Evolutionary conservation across 2,888 invertebrate genomes (phyloP).

Genomic region (Drosophila heteroneura): DNA sequence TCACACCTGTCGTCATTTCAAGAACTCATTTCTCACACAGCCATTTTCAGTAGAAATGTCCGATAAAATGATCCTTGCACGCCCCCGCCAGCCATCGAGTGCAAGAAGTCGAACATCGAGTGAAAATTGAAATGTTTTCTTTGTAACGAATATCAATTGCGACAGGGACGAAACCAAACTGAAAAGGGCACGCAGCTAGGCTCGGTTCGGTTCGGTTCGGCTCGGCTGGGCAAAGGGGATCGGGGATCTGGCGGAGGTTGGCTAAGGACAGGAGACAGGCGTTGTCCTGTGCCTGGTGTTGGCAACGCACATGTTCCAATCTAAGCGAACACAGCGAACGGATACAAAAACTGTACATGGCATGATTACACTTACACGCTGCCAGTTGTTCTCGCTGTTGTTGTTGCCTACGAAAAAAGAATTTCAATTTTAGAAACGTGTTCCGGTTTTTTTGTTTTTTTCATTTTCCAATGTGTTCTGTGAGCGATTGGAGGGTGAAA

Average conservation of each 20-base stretch:
- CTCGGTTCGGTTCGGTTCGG: constrained; percentile 8
- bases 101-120: constrained; percentile 55
- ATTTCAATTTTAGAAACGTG: constrained; percentile 79
- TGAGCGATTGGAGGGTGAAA: constrained; percentile 53
- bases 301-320: constrained; percentile 80
- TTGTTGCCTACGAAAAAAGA: constrained; percentile 53
- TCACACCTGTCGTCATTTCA: constrained; percentile 61
- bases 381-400: constrained; percentile 19
- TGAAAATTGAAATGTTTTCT: constrained; percentile 78
- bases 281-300: constrained; percentile 64
- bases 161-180: constrained; percentile 49
- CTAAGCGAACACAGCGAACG: constrained; percentile 63
- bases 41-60: constrained; percentile 38
- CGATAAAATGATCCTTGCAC: constrained; percentile 29
- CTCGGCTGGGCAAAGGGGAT: constrained; percentile 7
- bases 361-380: constrained; percentile 69
- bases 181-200: constrained; percentile 53
- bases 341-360: constrained; percentile 76
- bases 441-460: constrained; percentile 48
- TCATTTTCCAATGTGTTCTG: constrained; percentile 15
- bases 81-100: constrained; percentile 44
- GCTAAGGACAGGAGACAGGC: constrained; percentile 29
- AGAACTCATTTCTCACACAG: constrained; percentile 31
- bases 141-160: constrained; percentile 74
- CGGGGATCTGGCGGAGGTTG: constrained; percentile 25